phyloP scores from a whole-genome alignment of 2,797 vertebrate species.

The Garrulus glandarius region DNA sequence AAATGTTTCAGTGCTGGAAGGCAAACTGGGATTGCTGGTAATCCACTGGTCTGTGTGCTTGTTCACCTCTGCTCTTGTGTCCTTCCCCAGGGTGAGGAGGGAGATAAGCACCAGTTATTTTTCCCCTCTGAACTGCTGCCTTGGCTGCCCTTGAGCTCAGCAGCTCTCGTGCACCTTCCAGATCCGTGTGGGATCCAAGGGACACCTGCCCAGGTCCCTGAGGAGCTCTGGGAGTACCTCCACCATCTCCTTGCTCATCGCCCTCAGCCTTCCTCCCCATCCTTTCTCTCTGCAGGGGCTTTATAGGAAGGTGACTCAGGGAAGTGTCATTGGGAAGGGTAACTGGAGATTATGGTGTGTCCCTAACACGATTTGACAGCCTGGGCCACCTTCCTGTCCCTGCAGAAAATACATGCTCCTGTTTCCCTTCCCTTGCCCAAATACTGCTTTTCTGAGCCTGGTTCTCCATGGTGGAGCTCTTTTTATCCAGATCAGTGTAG shows the following conservation, averaged over 20 bases:
- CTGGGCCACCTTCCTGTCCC: slow-evolving; percentile 33
- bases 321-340: slow-evolving; percentile 8
- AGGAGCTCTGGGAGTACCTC: not conserved
- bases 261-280: not conserved
- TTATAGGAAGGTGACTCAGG: not conserved
- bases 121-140: not conserved
- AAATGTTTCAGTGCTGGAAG: not conserved
- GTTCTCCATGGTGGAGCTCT: not conserved
- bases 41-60: not conserved
- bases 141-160: not conserved
- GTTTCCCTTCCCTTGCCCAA: slow-evolving; percentile 22
- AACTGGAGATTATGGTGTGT: not conserved
- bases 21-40: not conserved
- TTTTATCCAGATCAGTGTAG: slow-evolving; percentile 66
- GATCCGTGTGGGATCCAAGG: rapidly evolving
- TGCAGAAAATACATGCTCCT: not conserved
- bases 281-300: not conserved
- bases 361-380: not conserved
- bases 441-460: not conserved
- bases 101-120: not conserved
- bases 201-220: not conserved
- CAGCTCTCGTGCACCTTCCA: rapidly evolving
- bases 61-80: not conserved
- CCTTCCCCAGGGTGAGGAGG: not conserved
- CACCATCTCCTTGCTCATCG: not conserved